Evolutionary conservation across 2,113 vertebrate species (phyloP).

Genomic region (Sigmodon hispidus): DNA sequence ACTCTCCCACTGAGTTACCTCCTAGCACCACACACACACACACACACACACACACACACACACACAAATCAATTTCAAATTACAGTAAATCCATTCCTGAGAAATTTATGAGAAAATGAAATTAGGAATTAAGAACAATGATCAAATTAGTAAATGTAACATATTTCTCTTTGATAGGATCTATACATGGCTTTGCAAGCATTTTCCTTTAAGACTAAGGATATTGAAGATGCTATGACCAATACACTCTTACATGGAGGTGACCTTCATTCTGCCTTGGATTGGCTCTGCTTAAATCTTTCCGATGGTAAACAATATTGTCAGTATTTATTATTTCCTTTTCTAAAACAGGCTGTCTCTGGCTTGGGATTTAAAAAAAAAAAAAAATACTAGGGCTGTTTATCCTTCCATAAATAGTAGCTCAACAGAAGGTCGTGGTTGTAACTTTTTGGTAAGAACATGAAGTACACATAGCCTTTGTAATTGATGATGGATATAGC

Average conservation of each 20-base stretch:
- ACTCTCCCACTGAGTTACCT: neutral
- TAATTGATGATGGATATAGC: neutral
- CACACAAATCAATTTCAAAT: neutral
- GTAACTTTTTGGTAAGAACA: neutral
- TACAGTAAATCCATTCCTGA: neutral
- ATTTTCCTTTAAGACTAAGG: constrained; percentile 94
- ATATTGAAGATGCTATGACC: constrained; percentile 99
- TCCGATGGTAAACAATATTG: constrained; percentile 89
- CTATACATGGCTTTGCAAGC: constrained; percentile 95
- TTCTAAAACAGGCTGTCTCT: constrained; percentile 22
- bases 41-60: no score
- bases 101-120: constrained; percentile 10
- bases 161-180: constrained; percentile 86
- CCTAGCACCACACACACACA: neutral
- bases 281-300: constrained; percentile 99
- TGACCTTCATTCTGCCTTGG: constrained; percentile 97
- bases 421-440: neutral
- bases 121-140: neutral
- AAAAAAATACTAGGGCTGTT: constrained; percentile 13
- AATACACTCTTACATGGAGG: constrained; percentile 95
- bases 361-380: no score
- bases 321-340: constrained; percentile 17
- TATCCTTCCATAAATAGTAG: constrained; percentile 6
- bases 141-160: neutral
- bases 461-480: neutral